Conservation (phyloP, 2,113 vertebrate genomes). For the Myiozetetes cayanensis region DNA sequence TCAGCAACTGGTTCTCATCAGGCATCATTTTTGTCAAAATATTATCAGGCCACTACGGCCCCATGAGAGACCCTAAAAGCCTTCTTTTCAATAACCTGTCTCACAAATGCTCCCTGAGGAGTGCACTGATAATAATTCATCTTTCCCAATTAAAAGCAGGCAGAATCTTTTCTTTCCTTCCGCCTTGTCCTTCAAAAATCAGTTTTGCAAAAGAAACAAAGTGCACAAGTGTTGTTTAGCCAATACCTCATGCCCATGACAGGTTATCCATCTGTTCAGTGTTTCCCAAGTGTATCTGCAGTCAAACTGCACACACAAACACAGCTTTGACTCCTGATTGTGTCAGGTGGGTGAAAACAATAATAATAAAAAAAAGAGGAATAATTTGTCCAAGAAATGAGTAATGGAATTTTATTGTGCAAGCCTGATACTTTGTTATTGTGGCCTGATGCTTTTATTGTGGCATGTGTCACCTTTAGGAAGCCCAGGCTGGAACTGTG, state of each 20-base stretch:
- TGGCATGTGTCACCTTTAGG: neutral
- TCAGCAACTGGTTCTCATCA: neutral
- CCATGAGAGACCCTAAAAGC: neutral
- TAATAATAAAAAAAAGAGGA: neutral
- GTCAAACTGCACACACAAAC: neutral
- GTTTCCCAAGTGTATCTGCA: neutral
- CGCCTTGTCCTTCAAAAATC: neutral
- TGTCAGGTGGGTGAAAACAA: neutral
- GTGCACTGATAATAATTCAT: neutral
- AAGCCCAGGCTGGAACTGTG: neutral
- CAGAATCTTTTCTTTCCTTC: neutral
- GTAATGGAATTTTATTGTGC: neutral
- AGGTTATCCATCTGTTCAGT: neutral
- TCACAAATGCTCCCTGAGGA: neutral
- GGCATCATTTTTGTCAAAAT: neutral
- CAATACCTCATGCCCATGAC: neutral
- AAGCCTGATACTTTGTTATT: neutral
- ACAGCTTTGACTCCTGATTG: neutral
- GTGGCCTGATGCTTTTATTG: neutral
- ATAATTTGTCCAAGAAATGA: neutral
- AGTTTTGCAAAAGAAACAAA: neutral
- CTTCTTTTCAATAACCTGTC: neutral
- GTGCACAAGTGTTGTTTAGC: neutral
- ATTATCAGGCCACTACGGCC: neutral
- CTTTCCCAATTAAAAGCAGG: constrained; percentile 23